These are phyloP conservation scores for Orthonevra nobilis DNA, from an alignment of 2,888 invertebrate genomes.

Conservation along the genomic window DNA sequence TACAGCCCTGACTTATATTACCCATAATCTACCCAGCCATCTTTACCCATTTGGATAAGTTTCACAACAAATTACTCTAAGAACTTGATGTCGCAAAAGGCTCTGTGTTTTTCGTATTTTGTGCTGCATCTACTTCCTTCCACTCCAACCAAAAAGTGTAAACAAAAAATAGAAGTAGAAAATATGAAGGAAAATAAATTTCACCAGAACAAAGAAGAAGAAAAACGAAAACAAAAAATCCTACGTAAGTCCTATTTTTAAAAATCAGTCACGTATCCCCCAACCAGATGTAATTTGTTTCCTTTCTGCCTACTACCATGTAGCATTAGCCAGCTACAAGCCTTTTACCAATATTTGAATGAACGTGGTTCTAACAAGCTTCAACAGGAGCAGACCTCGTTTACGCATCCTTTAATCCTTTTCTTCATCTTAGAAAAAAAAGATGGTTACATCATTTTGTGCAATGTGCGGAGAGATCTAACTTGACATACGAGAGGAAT, in stretches of 20 bases:
- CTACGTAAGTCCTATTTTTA: slow-evolving; percentile 31
- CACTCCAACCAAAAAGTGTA: slow-evolving; percentile 35
- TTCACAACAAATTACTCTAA: slow-evolving; percentile 51
- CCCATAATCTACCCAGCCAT: slow-evolving; percentile 7
- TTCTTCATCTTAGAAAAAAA: no score
- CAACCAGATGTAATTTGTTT: slow-evolving; percentile 64
- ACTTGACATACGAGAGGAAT: slow-evolving; percentile 19
- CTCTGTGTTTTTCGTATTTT: slow-evolving; percentile 18
- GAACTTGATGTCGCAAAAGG: slow-evolving; percentile 46
- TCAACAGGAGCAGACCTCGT: slow-evolving; percentile 23
- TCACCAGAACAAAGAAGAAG: background rate
- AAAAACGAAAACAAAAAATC: slow-evolving; percentile 8
- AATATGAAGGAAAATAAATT: slow-evolving; percentile 1
- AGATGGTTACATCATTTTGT: slow-evolving; percentile 38
- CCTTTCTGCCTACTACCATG: slow-evolving; percentile 40
- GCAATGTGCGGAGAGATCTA: slow-evolving; percentile 7
- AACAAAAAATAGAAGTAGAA: slow-evolving; percentile 15
- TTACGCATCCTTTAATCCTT: slow-evolving; percentile 58
- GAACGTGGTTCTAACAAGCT: slow-evolving; percentile 25
- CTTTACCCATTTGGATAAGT: slow-evolving; percentile 32
- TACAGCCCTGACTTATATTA: slow-evolving; percentile 18
- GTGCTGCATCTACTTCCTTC: no score
- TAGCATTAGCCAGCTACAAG: slow-evolving; percentile 2
- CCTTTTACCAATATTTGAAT: slow-evolving; percentile 11
- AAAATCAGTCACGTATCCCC: slow-evolving; percentile 58